A percentile compares a stretch with the other conserved stretches of the same genome.
Conservation (phyloP, 2,113 vertebrate species). For the Sigmodon hispidus region DNA sequence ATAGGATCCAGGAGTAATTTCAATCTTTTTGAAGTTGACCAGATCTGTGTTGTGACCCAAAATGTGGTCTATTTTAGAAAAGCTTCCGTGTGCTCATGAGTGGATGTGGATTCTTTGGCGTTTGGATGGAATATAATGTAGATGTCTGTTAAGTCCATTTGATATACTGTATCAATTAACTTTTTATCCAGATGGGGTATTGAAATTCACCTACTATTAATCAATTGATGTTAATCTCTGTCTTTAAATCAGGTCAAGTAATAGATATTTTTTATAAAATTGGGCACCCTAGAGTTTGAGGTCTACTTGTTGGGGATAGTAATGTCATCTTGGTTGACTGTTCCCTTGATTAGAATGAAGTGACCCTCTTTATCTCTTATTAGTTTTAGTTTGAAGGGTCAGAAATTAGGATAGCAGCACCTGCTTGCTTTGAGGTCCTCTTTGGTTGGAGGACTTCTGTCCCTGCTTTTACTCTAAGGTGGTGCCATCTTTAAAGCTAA, state of each 20-base stretch:
- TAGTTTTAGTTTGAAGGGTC: not conserved
- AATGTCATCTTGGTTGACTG: not conserved
- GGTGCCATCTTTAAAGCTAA: not conserved
- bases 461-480: not conserved
- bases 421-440: not conserved
- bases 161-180: not conserved
- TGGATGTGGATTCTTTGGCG: not conserved
- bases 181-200: not conserved
- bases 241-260: not conserved
- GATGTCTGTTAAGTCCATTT: no score
- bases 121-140: not conserved
- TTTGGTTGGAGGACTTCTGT: not conserved
- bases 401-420: not conserved
- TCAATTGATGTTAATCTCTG: not conserved
- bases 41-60: not conserved
- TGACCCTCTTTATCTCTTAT: no score
- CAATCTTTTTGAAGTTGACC: not conserved
- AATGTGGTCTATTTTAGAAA: not conserved
- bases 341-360: not conserved
- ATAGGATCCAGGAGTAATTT: not conserved
- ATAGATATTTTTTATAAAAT: not conserved
- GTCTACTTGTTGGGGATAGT: not conserved
- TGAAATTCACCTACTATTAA: not conserved
- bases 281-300: not conserved
- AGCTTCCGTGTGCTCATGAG: not conserved